Conservation (phyloP, 2,797 vertebrate species). For the Pelobates cultripes region DNA sequence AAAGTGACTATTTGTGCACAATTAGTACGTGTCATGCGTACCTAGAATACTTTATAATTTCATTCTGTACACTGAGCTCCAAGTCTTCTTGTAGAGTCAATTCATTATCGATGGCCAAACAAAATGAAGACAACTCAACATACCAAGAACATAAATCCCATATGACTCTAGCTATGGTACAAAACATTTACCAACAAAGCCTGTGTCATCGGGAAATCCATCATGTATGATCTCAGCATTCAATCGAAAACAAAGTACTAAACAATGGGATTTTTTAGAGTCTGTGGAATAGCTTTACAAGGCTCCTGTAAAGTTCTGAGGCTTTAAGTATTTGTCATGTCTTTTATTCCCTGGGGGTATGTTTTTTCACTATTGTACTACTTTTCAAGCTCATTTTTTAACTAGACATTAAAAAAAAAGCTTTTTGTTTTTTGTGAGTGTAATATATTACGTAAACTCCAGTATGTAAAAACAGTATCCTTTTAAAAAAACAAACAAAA, state of each 20-base stretch:
- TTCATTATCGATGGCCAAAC: constrained; percentile 16
- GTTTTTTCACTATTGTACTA: background rate
- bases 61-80: constrained; percentile 19
- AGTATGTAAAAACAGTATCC: background rate
- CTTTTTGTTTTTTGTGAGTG: background rate
- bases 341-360: constrained; percentile 9
- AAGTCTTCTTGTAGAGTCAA: constrained; percentile 34
- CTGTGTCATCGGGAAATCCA: constrained; percentile 16
- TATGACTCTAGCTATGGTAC: constrained; percentile 13
- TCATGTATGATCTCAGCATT: constrained; percentile 41
- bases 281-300: constrained; percentile 20
- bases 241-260: constrained; percentile 34
- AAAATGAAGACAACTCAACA: constrained; percentile 26
- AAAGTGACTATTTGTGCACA: background rate
- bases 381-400: constrained; percentile 7
- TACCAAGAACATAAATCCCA: constrained; percentile 39
- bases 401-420: background rate
- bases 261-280: constrained; percentile 37
- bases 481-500: too few relatives aligned
- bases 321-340: constrained; percentile 24
- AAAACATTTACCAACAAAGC: constrained; percentile 36
- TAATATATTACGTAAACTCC: background rate
- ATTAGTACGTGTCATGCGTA: background rate
- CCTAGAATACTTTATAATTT: background rate
- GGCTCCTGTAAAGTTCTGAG: constrained; percentile 19